A percentile compares a stretch with the other conserved stretches of the same genome.
Evolutionary conservation across 2,113 vertebrate species (phyloP).

Genomic region (Stigmatopora argus): DNA sequence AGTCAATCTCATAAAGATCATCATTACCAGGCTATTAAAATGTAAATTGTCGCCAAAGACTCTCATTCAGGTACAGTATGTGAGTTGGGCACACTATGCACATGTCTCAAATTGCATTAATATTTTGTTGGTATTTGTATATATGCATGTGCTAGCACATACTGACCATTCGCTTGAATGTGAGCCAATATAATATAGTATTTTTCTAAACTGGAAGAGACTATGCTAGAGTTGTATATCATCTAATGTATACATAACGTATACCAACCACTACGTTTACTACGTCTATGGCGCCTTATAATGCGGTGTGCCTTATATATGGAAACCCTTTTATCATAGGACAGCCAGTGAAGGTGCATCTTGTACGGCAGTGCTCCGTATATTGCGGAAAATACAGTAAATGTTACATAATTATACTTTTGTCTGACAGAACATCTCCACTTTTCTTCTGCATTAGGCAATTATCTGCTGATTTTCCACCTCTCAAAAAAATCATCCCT

Average conservation of each 20-base stretch:
- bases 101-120: conserved; percentile 13
- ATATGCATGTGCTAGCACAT: neutral
- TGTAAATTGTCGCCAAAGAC: conserved; percentile 1
- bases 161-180: neutral
- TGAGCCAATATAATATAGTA: neutral
- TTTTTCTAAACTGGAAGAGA: neutral
- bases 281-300: too few species aligned
- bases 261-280: too few species aligned
- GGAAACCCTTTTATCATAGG: too few species aligned
- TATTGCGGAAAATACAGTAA: neutral
- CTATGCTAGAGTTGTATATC: neutral
- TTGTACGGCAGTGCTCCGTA: too few species aligned
- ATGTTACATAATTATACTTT: neutral
- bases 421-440: too few species aligned
- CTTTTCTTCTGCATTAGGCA: neutral
- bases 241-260: too few species aligned
- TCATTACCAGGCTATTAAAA: neutral
- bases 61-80: neutral
- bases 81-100: conserved; percentile 21
- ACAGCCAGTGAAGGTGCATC: too few species aligned
- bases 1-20: neutral
- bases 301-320: too few species aligned
- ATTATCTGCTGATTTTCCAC: neutral
- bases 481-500: neutral
- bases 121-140: neutral